Evolutionary conservation across 2,797 vertebrate species (phyloP), one percentile per base, ranked within the genome.

Genomic region (Cyprinella venusta): DNA sequence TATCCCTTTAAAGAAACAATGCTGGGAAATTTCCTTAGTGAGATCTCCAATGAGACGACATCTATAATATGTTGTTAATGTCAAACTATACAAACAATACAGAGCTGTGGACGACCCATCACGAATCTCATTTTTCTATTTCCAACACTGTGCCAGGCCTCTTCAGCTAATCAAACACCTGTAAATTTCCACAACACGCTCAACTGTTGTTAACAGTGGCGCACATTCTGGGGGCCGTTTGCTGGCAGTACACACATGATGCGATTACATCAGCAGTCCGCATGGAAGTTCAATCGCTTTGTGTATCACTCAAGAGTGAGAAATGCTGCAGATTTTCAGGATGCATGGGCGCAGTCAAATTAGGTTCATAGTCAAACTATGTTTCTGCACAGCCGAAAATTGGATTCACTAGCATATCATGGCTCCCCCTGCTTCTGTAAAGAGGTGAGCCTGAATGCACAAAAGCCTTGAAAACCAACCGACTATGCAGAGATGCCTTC

Each of bases 81-180:
- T 88, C 38, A 26, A 56, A 52, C 68, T 86, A n/a, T n/a, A n/a
- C n/a, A n/a, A n/a, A 59, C 67, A 80, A 77, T 83, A 74, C 74
- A 84, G 69, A 84, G 81, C 67, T 79, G 1, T 88, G 86, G 90
- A 81, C 74, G 71, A 42, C 83, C 65, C 64, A 70, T 87, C 83
- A 76, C 82, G 77, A 86, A 82, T 90, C 86, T 40, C 72, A 90
- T 92, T 48, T 90, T 90, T 87, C 85, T 82, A 81, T 87, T 54
- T 63, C 65, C 81, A 75, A 79, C 26, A 21, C 59, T 86, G 75
- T 74, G 74, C 86, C 85, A 83, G 74, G 82, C 61, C 81, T 86
- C 82, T 89, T 90, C 84, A 84, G 82, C 83, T 87, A 80, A 72
- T 90, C 82, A 63, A 87, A 81, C 13, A 26, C 56, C 69, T 76